Evolutionary conservation across 2,113 vertebrate genomes (phyloP).

Genomic region (Chloropsis hardwickii): DNA sequence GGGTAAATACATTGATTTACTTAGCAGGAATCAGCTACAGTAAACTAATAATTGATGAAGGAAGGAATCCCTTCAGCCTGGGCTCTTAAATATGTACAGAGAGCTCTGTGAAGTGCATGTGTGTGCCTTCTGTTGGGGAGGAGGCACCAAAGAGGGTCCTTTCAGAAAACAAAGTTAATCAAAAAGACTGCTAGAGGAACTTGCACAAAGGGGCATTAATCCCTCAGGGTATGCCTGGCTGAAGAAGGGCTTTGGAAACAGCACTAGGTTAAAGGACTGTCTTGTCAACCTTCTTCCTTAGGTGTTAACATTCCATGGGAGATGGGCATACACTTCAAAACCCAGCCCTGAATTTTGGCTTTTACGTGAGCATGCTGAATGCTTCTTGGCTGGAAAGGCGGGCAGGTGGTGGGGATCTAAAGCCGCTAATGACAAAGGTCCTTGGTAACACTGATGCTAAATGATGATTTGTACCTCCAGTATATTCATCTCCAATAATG

Average conservation of each 20-base stretch:
- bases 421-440: background rate
- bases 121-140: background rate
- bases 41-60: background rate
- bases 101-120: background rate
- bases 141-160: background rate
- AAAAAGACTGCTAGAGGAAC: background rate
- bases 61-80: background rate
- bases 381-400: background rate
- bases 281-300: background rate
- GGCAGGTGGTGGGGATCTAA: background rate
- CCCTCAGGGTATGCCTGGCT: background rate
- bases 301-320: fast-evolving
- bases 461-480: background rate
- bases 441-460: background rate
- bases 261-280: background rate
- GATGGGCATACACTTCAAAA: background rate
- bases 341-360: background rate
- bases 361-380: background rate
- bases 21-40: background rate
- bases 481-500: background rate
- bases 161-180: background rate
- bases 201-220: background rate
- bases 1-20: background rate
- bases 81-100: background rate
- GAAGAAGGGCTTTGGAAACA: background rate